Conservation (phyloP, 1,140 invertebrate genomes). For the Nephila pilipes region DNA sequence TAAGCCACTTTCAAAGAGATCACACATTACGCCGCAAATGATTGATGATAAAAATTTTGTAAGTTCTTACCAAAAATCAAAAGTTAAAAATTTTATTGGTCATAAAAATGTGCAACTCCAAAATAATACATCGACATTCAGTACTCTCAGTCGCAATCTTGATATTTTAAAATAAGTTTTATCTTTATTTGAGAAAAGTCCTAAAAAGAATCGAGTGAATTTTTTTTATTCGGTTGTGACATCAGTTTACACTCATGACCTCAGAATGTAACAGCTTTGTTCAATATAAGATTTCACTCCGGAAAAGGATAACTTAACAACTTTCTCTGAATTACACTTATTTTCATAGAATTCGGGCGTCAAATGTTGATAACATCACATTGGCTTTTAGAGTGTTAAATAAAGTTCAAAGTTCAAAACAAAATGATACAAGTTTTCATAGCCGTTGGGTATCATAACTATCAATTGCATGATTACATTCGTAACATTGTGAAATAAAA, state of each 20-base stretch:
- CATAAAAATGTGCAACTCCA: no score
- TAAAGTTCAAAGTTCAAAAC: conserved; percentile 23
- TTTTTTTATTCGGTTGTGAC: background rate
- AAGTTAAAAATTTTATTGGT: no score
- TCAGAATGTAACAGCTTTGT: background rate
- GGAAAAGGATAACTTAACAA: background rate
- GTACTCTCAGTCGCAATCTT: no score
- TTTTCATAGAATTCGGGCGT: background rate
- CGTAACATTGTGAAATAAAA: no score
- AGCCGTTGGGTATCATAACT: background rate
- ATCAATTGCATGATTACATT: background rate
- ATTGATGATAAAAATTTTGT: no score
- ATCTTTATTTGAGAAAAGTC: no score
- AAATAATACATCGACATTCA: no score
- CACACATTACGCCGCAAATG: no score
- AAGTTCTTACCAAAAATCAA: no score
- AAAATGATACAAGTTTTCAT: conserved; percentile 1
- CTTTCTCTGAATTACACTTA: background rate
- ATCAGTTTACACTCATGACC: background rate
- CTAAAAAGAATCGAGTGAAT: background rate
- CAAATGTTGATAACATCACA: conserved; percentile 7
- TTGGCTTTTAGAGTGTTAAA: background rate
- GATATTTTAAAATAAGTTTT: no score
- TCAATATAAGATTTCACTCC: background rate
- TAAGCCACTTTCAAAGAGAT: no score